Conservation (phyloP, 2,888 invertebrate species). For the Hydriomena furcata region DNA sequence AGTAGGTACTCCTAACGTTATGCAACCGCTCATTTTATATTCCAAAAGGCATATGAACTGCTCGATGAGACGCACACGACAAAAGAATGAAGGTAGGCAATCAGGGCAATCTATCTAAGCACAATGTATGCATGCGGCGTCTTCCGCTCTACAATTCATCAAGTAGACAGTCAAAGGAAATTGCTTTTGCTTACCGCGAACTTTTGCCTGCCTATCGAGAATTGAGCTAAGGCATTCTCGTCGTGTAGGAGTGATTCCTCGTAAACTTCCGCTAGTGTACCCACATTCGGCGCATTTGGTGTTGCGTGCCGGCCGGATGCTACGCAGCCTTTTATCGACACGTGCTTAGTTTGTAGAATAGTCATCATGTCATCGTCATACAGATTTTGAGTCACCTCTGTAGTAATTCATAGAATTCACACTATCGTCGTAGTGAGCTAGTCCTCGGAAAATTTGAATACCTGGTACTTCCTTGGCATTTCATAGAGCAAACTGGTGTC, state of each 20-base stretch:
- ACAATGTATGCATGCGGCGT: conserved; percentile 29
- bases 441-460: conserved; percentile 18
- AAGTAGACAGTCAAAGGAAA: conserved; percentile 33
- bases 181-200: conserved; percentile 35
- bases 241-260: conserved; percentile 58
- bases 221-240: conserved; percentile 55
- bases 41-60: not conserved
- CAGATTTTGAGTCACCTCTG: conserved; percentile 50
- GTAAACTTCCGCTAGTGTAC: conserved; percentile 66
- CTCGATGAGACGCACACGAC: not conserved
- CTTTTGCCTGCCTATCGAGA: conserved; percentile 37
- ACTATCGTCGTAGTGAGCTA: conserved; percentile 36
- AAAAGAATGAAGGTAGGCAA: conserved; percentile 23
- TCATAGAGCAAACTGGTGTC: no score
- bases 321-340: conserved; percentile 59
- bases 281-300: conserved; percentile 57
- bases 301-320: conserved; percentile 62
- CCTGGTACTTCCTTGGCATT: no score
- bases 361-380: conserved; percentile 41
- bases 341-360: conserved; percentile 59
- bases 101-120: conserved; percentile 28
- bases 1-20: no score
- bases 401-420: conserved; percentile 49
- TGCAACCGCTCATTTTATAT: conserved; percentile 27
- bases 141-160: conserved; percentile 24